phyloP scores from a whole-genome alignment of 2,113 vertebrate genomes.

The Etia nguti region DNA sequence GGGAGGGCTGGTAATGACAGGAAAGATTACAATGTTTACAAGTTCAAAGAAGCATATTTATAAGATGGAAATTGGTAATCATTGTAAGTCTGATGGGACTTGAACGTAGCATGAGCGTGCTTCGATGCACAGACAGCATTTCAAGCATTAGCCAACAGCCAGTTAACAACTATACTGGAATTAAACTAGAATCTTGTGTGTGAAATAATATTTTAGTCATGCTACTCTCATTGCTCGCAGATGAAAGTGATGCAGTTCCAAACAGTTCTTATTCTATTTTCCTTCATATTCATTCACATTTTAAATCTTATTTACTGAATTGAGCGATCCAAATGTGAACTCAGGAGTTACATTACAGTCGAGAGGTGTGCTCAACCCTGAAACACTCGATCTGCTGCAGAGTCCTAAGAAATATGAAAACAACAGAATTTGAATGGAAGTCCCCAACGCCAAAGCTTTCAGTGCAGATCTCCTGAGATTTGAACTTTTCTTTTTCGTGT shows the following conservation, averaged over 20 bases:
- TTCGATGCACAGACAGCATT: background rate
- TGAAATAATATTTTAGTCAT: fast-evolving
- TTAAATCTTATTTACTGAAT: background rate
- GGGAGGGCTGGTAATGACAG: background rate
- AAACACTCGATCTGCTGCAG: background rate
- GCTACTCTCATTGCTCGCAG: background rate
- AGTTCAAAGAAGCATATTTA: background rate
- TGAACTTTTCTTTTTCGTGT: background rate
- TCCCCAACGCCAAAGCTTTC: background rate
- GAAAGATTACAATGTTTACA: background rate
- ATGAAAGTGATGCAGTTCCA: background rate
- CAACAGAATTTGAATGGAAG: background rate
- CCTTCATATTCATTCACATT: background rate
- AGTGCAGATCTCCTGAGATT: background rate
- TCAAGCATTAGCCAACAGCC: background rate
- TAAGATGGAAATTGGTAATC: background rate
- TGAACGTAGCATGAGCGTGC: background rate
- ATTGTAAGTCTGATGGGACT: background rate
- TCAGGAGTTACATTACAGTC: background rate
- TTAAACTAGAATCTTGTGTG: fast-evolving
- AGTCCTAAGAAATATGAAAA: background rate
- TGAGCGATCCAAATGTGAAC: background rate
- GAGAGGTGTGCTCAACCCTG: background rate
- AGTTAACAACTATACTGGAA: background rate
- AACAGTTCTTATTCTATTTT: background rate